These are phyloP conservation scores for Mesembrinibis cayennensis DNA, from an alignment of 2,113 vertebrate genomes.

Conservation along the genomic window DNA sequence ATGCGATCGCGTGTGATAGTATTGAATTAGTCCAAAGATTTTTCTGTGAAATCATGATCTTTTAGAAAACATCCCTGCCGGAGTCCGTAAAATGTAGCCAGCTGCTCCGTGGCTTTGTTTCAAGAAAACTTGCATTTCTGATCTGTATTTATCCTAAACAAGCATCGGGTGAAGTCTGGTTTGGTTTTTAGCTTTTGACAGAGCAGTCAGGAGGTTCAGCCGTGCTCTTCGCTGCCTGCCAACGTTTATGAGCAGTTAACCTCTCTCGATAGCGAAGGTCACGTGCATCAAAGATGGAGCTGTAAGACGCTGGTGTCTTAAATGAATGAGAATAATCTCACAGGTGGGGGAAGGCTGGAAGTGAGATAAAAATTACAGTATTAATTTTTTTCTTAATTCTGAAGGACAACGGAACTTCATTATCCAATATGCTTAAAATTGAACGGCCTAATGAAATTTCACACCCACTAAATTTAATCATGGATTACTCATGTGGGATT, in stretches of 20 bases:
- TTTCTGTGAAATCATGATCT: not conserved
- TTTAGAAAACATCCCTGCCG: not conserved
- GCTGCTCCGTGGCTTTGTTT: not conserved
- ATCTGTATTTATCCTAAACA: not conserved
- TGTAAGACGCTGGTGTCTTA: not conserved
- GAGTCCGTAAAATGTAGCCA: rapidly evolving
- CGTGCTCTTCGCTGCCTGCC: not conserved
- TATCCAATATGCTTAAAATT: constrained; percentile 66
- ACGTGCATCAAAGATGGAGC: not conserved
- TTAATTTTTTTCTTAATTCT: constrained; percentile 33
- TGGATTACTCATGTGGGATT: constrained; percentile 48
- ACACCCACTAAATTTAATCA: constrained; percentile 61
- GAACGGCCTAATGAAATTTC: constrained; percentile 64
- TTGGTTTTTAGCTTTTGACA: not conserved
- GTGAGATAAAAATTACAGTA: constrained; percentile 19
- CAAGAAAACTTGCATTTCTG: not conserved
- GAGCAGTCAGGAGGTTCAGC: not conserved
- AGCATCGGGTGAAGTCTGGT: not conserved
- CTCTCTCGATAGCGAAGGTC: not conserved
- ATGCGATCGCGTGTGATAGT: not conserved
- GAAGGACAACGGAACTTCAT: constrained; percentile 51
- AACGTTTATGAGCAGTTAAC: not conserved
- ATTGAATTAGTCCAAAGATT: not conserved
- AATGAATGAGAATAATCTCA: constrained; percentile 21
- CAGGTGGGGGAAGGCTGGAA: constrained; percentile 26